Evolutionary conservation across 2,113 vertebrate genomes (phyloP), one percentile per base, ranked within the genome.

Genomic region (Erinaceus europaeus): DNA sequence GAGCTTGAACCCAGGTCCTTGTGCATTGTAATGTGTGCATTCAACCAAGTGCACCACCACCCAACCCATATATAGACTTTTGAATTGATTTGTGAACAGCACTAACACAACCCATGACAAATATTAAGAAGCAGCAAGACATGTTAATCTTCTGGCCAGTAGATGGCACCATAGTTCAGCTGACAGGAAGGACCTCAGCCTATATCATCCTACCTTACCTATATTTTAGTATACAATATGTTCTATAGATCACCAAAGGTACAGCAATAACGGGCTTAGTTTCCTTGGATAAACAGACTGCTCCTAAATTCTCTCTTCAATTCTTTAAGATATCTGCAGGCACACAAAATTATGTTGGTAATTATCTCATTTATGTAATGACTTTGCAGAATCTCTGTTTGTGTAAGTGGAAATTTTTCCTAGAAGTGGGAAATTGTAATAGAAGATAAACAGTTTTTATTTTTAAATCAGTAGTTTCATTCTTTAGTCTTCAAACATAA

Each of bases 161-260:
- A 94, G 94, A 46, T 88, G 93, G 92, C 86, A 74, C 46, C 81
- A 81, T 67, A 55, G 78, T 71, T 62, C 73, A 62, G 48, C 29
- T 6, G 29, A 84, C 14, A 12, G 53, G 62, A 8, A 12, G 53
- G 62, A 8, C 13, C 40, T 80, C 36, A 4, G 9, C 27, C 7
- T 1, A 4, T 20, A 34, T 9, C 50, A 48, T 13, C 21, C 34
- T 21, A 9, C 38, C 23, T 42, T 83, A 48, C 27, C 17, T 64
- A 34, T 44, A 10, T n/a, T 52, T 59, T 6, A 52, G 15, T 52
- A 21, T 86, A 48, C 34, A 42, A 13, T 8, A 2, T 29, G 59
- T 74, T 81, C 68, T 93, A 32, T 64, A 64, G 40, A 18, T 77
- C 46, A 65, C 65, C 67, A 75, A 29, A 90, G 55, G 64, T 44